These are phyloP conservation scores for Sphecodes monilicornis DNA, from an alignment of 2,888 invertebrate species.

Conservation along the genomic window DNA sequence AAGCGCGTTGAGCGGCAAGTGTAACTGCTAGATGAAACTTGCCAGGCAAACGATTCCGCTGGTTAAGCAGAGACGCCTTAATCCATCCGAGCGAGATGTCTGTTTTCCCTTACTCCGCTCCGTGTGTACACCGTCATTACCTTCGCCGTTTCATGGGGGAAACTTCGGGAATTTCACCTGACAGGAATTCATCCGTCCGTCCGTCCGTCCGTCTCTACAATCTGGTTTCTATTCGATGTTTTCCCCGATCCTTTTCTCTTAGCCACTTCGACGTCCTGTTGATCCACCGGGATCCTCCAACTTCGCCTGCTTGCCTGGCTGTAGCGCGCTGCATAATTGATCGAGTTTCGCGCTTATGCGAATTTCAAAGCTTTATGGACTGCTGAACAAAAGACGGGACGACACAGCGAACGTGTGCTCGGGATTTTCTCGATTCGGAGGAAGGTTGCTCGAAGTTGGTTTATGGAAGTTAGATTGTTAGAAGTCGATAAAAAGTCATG, in stretches of 20 bases:
- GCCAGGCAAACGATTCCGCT: constrained; percentile 1
- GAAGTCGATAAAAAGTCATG: neutral
- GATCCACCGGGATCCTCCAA: constrained; percentile 19
- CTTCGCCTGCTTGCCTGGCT: neutral
- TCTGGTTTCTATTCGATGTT: constrained; percentile 22
- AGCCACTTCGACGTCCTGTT: neutral
- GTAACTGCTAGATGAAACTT: neutral
- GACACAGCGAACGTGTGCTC: neutral
- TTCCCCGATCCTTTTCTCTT: constrained; percentile 8
- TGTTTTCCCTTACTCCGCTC: constrained; percentile 39
- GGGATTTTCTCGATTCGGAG: neutral
- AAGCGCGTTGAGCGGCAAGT: neutral
- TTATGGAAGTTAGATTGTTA: neutral
- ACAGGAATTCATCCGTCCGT: neutral
- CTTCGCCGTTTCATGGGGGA: constrained; percentile 32
- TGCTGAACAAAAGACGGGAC: neutral
- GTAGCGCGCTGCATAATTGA: constrained; percentile 27
- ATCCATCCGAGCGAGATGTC: constrained; percentile 32
- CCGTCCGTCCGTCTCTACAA: neutral
- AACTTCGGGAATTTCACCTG: constrained; percentile 51
- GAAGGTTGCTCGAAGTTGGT: neutral
- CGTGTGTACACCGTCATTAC: constrained; percentile 27
- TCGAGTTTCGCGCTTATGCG: neutral
- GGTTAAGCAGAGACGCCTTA: constrained; percentile 16
- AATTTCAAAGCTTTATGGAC: neutral